phyloP scores from a whole-genome alignment of 2,797 vertebrate genomes.

The Psittacula echo region DNA sequence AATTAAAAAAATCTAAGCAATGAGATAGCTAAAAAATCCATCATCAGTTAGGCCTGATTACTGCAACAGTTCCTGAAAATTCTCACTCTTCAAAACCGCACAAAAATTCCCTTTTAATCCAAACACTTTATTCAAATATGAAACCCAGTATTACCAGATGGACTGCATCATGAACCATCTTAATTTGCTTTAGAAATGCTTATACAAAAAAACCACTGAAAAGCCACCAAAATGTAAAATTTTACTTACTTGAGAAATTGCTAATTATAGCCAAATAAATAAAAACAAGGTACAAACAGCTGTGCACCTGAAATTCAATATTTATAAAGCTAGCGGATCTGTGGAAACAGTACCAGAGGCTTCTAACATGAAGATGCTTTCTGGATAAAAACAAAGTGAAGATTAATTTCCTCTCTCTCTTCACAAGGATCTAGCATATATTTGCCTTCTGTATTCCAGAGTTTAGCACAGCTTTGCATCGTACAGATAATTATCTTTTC shows the following conservation, averaged over 20 bases:
- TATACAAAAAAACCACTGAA: not conserved
- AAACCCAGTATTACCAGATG: not conserved
- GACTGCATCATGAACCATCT: not conserved
- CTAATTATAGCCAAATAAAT: constrained; percentile 5
- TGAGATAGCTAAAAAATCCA: not conserved
- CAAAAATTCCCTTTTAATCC: not conserved
- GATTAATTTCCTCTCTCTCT: not conserved
- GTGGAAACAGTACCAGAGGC: not conserved
- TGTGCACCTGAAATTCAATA: not conserved
- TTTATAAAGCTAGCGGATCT: not conserved
- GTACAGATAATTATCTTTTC: not conserved
- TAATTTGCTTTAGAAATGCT: not conserved
- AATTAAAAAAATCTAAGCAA: not conserved
- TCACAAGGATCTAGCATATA: not conserved
- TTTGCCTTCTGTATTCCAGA: constrained; percentile 1
- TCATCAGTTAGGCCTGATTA: not conserved
- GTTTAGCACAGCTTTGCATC: not conserved
- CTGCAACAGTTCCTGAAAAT: not conserved
- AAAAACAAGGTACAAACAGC: not conserved
- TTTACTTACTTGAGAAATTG: not conserved
- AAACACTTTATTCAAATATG: not conserved
- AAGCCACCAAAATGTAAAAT: not conserved
- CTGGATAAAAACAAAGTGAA: not conserved
- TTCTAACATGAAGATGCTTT: not conserved
- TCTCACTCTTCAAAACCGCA: not conserved